Evolutionary conservation across 2,113 vertebrate species (phyloP), one percentile per base, ranked within the genome.

Genomic region (Cryptoleucopteryx plumbea): DNA sequence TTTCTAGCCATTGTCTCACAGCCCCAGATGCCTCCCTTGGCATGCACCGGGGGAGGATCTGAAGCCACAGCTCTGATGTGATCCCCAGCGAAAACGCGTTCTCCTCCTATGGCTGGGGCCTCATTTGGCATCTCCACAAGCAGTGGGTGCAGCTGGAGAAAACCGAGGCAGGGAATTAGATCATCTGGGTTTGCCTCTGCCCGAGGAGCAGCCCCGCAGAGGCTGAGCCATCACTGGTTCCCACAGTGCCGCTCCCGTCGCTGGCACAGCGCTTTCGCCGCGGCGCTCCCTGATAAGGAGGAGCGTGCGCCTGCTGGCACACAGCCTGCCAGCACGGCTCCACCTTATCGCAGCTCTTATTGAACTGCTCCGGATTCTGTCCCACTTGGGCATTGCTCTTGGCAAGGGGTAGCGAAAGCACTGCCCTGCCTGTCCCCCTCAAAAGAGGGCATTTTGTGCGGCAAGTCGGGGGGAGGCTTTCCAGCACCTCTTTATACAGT

Each of bases 401-500:
- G 48, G 73, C 38, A 32, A 56, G 27, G 34, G 50, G 23, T 6
- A 16, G 22, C 0, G 1, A 50, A 48, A 66, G 50, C 72, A 47
- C 7, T 32, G 6, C 31, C 56, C 40, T 18, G 5, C 34, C 59
- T 1, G 1, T 11, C 16, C 23, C 19, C 27, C 26, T 43, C 70
- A 7, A 10, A 40, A 68, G 12, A 6, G 16, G 56, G 19, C 47
- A 7, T 42, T 50, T 43, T 2, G 0, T 8, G 40, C 0, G 0
- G 36, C 26, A 23, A 40, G 67, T 3, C 0, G 0, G 11, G 34
- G 17, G 45, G 32, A 34, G 22, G 19, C 31, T 71, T 74, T 11
- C 52, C 50, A 50, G 52, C 32, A 4, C 19, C 62, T 48, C 70
- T 67, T 71, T 5, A 11, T 18, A 9, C 18, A 40, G 47, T 65